These are phyloP conservation scores for Malacosoma neustria DNA, from an alignment of 2,888 invertebrate species.

Conservation along the genomic window DNA sequence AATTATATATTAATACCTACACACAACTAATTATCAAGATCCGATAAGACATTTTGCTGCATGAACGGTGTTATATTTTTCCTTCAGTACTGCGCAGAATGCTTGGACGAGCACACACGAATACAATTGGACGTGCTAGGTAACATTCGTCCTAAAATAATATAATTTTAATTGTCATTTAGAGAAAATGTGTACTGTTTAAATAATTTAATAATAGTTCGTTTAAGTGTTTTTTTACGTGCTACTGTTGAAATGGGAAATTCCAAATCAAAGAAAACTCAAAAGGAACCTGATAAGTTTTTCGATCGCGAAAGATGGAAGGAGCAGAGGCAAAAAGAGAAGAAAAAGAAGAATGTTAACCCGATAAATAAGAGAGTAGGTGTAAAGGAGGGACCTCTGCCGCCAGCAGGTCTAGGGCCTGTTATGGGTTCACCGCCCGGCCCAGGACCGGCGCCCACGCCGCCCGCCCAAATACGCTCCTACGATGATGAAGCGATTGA, in stretches of 20 bases:
- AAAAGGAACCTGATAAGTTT: slow-evolving; percentile 55
- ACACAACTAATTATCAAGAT: slow-evolving; percentile 36
- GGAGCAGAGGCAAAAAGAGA: slow-evolving; percentile 45
- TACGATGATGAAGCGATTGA: slow-evolving; percentile 72
- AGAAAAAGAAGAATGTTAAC: slow-evolving; percentile 36
- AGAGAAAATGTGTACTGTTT: not conserved
- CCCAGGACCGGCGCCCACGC: slow-evolving; percentile 24
- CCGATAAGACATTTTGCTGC: slow-evolving; percentile 42
- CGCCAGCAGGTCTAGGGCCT: slow-evolving; percentile 21
- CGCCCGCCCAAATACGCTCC: slow-evolving; percentile 40
- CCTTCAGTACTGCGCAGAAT: slow-evolving; percentile 35
- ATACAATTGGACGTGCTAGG: not conserved
- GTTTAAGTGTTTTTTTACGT: slow-evolving; percentile 1
- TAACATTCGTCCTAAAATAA: not conserved
- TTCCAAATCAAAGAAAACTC: slow-evolving; percentile 48
- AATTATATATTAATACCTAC: slow-evolving; percentile 25
- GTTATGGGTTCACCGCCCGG: slow-evolving; percentile 24
- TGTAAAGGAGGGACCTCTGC: slow-evolving; percentile 32
- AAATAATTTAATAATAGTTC: not conserved
- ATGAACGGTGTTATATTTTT: slow-evolving; percentile 28
- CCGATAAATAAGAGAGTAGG: slow-evolving; percentile 34
- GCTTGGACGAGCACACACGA: slow-evolving; percentile 20
- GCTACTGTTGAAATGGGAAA: slow-evolving; percentile 47
- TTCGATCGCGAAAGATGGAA: slow-evolving; percentile 55
- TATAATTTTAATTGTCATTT: not conserved